phyloP scores from a whole-genome alignment of 64 coral and sea anemone genomes.

The Pocillopora verrucosa region DNA sequence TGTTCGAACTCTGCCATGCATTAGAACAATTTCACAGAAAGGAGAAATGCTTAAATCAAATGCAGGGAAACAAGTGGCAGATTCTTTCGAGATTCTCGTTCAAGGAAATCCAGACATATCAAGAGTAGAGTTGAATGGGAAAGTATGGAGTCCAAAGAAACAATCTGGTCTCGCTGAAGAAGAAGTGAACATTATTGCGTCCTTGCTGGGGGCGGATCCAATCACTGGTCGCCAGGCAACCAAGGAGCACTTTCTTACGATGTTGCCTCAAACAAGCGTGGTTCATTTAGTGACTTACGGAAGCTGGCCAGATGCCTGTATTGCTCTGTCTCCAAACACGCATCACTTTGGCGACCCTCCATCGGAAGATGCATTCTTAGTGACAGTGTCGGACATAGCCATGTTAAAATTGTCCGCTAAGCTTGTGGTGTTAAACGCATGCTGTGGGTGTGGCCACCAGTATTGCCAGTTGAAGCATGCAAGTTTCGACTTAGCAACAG shows the following conservation, averaged over 20 bases:
- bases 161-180: constrained; percentile 67
- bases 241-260: constrained; percentile 61
- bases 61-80: neutral
- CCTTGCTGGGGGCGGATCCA: constrained; percentile 72
- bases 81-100: constrained; percentile 57
- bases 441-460: constrained; percentile 66
- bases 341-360: constrained; percentile 16
- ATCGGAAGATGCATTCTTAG: constrained; percentile 63
- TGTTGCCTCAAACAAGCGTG: constrained; percentile 48
- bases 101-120: constrained; percentile 76
- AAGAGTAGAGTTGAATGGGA: constrained; percentile 53
- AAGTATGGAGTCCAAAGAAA: constrained; percentile 57
- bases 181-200: constrained; percentile 68
- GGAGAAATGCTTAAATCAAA: neutral
- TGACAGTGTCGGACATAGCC: constrained; percentile 54
- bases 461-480: constrained; percentile 62
- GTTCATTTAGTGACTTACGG: constrained; percentile 78
- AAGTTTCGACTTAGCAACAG: constrained; percentile 52
- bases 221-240: constrained; percentile 66
- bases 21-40: constrained; percentile 41
- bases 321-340: constrained; percentile 64
- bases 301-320: constrained; percentile 60
- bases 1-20: constrained; percentile 66
- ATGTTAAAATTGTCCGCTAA: constrained; percentile 53
- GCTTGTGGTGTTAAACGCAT: constrained; percentile 71